Evolutionary conservation across 2,888 invertebrate genomes (phyloP).

Genomic region (Orthonevra nobilis): DNA sequence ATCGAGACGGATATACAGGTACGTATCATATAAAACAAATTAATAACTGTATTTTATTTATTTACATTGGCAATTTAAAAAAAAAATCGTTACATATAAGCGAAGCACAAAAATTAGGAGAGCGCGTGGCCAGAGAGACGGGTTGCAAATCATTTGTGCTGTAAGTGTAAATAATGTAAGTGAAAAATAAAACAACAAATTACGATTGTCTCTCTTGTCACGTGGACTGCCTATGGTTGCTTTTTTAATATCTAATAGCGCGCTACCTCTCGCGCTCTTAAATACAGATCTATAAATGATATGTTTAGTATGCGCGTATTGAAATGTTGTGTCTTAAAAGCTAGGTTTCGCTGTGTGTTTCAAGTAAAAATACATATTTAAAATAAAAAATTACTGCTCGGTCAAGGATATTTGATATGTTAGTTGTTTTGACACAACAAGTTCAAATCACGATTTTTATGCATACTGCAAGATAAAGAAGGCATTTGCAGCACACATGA

Average conservation of each 20-base stretch:
- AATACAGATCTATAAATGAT: conserved; percentile 21
- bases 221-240: conserved; percentile 27
- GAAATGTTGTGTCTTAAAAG: conserved; percentile 46
- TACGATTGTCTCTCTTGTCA: conserved; percentile 30
- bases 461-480: conserved; percentile 55
- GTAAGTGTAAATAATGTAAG: neutral
- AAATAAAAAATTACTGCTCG: neutral
- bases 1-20: conserved; percentile 92
- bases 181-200: neutral
- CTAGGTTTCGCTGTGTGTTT: conserved; percentile 15
- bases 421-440: conserved; percentile 47
- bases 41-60: conserved; percentile 7
- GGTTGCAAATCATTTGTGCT: conserved; percentile 23
- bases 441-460: conserved; percentile 41
- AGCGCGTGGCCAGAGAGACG: conserved; percentile 35
- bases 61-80: conserved; percentile 30
- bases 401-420: too few species aligned
- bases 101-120: conserved; percentile 48
- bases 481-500: conserved; percentile 63
- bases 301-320: conserved; percentile 31
- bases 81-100: conserved; percentile 33
- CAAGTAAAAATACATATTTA: neutral
- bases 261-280: conserved; percentile 5
- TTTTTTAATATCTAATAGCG: conserved; percentile 30
- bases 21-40: conserved; percentile 64